phyloP scores from a whole-genome alignment of 2,113 vertebrate species.

The Dipodomys merriami region DNA sequence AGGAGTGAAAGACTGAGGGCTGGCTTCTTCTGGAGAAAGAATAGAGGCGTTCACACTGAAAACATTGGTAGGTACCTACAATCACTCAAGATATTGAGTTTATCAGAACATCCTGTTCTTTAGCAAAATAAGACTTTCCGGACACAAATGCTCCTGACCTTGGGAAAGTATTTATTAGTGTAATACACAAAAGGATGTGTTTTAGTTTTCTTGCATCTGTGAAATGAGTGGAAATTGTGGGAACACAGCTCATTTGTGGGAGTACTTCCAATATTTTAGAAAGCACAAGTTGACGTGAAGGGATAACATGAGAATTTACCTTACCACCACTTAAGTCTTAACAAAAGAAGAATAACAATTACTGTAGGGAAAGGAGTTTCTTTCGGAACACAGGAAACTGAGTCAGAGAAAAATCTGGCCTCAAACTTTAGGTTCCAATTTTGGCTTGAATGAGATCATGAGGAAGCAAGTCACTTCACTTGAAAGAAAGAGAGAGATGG shows the following conservation, averaged over 20 bases:
- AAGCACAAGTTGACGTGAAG: not conserved
- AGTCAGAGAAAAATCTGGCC: constrained; percentile 62
- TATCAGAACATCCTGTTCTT: constrained; percentile 76
- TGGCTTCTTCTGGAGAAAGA: not conserved
- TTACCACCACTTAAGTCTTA: constrained; percentile 69
- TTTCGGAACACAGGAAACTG: constrained; percentile 75
- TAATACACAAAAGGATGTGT: constrained; percentile 65
- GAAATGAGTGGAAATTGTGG: constrained; percentile 61
- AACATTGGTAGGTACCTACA: not conserved
- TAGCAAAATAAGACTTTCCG: constrained; percentile 66
- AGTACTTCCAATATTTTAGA: constrained; percentile 63
- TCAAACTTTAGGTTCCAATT: constrained; percentile 34
- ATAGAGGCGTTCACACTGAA: not conserved
- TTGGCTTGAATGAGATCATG: constrained; percentile 45
- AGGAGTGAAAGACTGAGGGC: not conserved
- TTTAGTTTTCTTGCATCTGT: constrained; percentile 62
- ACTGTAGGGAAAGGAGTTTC: constrained; percentile 59
- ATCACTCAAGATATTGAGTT: constrained; percentile 42
- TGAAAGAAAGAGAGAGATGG: not conserved
- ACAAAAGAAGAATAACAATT: constrained; percentile 74
- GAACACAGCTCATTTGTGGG: constrained; percentile 58
- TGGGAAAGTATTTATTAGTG: constrained; percentile 64
- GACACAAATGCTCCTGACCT: constrained; percentile 62
- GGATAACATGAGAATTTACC: constrained; percentile 61
- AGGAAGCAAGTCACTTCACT: constrained; percentile 18